Base-by-base conservation (phyloP, 1,140 invertebrate species). In the Epicauta chinensis region DNA sequence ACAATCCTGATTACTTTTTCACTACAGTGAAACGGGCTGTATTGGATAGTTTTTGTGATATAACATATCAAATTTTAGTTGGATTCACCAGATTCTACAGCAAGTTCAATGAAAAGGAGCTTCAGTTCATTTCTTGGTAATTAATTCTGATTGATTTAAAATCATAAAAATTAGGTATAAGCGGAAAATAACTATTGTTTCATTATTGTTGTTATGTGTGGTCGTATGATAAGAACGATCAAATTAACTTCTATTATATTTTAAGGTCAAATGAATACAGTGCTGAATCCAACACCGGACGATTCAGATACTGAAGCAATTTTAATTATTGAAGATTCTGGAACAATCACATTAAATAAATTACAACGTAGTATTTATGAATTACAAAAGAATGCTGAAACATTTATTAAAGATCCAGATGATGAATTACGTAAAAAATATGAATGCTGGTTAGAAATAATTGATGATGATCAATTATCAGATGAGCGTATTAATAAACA, bases 231-330 rank as follows among this genome's bases (percentile, higher is more conserved):
- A 35, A 9, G n/a, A 16, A 15, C 2, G 11, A 50, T 30, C 40
- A 29, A 43, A 35, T 50, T 55, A 23, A 23, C 56, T 46, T n/a
- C n/a, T n/a, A n/a, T n/a, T 59, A 23, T 58, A 50, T 23, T 65
- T 66, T 47, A 53, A 77, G 77, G 76, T 59, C 77, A 80, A 73
- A 77, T 87, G 53, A 80, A 81, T 56, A 81, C 76, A 62, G 83
- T 78, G 7, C 67, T 87, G 62, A 81, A 79, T 55, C 82, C 84
- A 3, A 77, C 77, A 48, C 81, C 81, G 5, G 82, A 86, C 60
- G 82, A 86, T 68, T 79, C 82, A 14, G 81, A 84, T 47, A 77
- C 82, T 48, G 81, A 83, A 44, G 75, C 80, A 32, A 77, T 82
- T 32, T 72, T 84, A 36, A 74, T 84, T 31, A 75, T 78, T 16